Evolutionary conservation across 2,888 invertebrate species (phyloP), one percentile per base, ranked within the genome.

Genomic region (Diarsia rubi): DNA sequence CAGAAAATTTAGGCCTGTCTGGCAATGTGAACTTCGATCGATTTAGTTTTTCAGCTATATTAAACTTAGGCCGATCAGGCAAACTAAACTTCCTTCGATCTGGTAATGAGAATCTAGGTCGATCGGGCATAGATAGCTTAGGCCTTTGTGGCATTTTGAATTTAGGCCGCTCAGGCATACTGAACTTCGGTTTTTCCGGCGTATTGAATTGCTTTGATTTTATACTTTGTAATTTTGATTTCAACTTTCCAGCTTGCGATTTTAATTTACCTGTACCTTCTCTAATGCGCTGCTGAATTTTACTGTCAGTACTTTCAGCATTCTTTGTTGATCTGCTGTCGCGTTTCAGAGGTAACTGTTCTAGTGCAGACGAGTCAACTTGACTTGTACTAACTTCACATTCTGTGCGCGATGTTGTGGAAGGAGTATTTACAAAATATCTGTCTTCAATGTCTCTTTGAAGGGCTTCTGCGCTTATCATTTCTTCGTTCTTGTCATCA

Each of bases 191-290:
- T 83, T 95, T 95, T 44, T 97, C 97, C 64, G 97, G 94, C 91
- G 95, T 93, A n/a, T 91, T 89, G 79, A 97, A 96, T 54, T 94
- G 95, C 63, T 97, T 97, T 84, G 97, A 96, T 90, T 97, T 97
- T 11, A 97, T 97, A 79, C 95, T 97, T 88, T 97, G 97, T 74
- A 98, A 90, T 90, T 98, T 98, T 0, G 97, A 97, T 91, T 97
- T 97, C 45, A 98, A 92, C 93, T 98, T 98, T 45, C 97, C 98
- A 24, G 98, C 98, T 91, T 98, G 98, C 57, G 95, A 97, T 86
- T 97, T 97, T 66, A 98, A 88, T 84, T 97, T 97, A 52, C 97
- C 98, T 6, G 98, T 98, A 82, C 98, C 98, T 81, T 96, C 97
- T 83, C 97, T 97, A 45, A 98, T 92, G 24, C 97, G 97, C 84